Evolutionary conservation across 1,140 invertebrate genomes (phyloP).

Genomic region (Achatina immaculata): DNA sequence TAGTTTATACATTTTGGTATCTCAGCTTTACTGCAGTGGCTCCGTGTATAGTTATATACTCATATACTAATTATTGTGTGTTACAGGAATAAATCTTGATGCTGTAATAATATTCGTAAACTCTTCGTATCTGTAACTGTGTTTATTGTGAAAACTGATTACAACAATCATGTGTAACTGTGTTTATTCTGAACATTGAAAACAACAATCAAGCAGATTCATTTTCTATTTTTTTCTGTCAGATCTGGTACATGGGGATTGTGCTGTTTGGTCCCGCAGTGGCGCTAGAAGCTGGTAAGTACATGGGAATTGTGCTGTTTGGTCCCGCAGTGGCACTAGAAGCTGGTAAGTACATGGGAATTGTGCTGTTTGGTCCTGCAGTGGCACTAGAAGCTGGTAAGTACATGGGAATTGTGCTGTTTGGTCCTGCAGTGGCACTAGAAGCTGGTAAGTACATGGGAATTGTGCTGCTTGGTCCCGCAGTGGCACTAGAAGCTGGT

Average conservation of each 20-base stretch:
- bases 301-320: slow-evolving; percentile 53
- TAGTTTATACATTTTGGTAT: too few relatives aligned
- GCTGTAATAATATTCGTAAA: neutral
- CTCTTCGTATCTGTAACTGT: neutral
- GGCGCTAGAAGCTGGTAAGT: slow-evolving; percentile 58
- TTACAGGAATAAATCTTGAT: neutral
- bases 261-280: slow-evolving; percentile 62
- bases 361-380: slow-evolving; percentile 62
- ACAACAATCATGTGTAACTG: neutral
- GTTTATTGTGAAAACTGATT: neutral
- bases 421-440: slow-evolving; percentile 62
- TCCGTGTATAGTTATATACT: too few relatives aligned
- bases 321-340: slow-evolving; percentile 62
- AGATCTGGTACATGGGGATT: slow-evolving; percentile 64
- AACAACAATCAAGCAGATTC: too few relatives aligned
- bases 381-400: slow-evolving; percentile 61
- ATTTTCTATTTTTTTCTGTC: neutral
- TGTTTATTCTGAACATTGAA: neutral
- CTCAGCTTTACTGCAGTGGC: too few relatives aligned
- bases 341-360: slow-evolving; percentile 63
- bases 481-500: neutral
- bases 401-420: slow-evolving; percentile 65
- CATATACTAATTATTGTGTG: too few relatives aligned
- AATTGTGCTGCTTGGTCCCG: neutral
- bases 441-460: slow-evolving; percentile 50